phyloP scores from a whole-genome alignment of 2,888 invertebrate genomes.

The Eulithis prunata region DNA sequence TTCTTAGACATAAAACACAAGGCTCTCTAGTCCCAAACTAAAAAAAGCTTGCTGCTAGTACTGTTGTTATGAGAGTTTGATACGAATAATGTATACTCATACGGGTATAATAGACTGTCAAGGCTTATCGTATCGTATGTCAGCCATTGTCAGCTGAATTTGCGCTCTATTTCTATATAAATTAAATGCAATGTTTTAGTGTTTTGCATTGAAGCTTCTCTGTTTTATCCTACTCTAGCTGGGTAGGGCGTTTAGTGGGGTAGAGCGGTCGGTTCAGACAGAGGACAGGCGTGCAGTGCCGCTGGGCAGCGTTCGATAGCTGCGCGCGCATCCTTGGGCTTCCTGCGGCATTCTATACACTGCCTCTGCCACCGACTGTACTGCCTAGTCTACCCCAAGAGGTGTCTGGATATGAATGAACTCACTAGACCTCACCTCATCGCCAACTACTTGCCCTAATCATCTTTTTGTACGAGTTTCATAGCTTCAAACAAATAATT shows the following conservation, averaged over 20 bases:
- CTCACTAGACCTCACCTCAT: constrained; percentile 20
- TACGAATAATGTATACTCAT: too few relatives aligned
- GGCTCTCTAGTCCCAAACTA: too few relatives aligned
- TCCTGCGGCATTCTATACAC: constrained; percentile 49
- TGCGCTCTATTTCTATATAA: too few relatives aligned
- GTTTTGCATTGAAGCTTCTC: background rate
- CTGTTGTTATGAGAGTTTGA: too few relatives aligned
- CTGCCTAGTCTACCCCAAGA: background rate
- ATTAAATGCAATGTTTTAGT: background rate
- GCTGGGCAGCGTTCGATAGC: constrained; percentile 63
- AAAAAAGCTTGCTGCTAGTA: too few relatives aligned
- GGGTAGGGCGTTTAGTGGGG: constrained; percentile 25
- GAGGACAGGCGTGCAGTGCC: constrained; percentile 39
- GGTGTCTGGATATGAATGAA: constrained; percentile 20
- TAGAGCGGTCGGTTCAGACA: constrained; percentile 35
- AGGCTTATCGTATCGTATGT: too few relatives aligned
- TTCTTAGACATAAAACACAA: too few relatives aligned
- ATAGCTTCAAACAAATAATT: constrained; percentile 43
- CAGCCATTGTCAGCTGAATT: too few relatives aligned
- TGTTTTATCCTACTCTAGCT: background rate
- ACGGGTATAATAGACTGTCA: background rate
- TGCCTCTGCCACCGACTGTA: constrained; percentile 40
- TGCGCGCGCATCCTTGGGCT: constrained; percentile 66
- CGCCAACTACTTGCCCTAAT: constrained; percentile 17
- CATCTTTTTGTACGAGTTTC: constrained; percentile 43